Evolutionary conservation across 2,113 vertebrate species (phyloP).

Genomic region (Leptodactylus fuscus): DNA sequence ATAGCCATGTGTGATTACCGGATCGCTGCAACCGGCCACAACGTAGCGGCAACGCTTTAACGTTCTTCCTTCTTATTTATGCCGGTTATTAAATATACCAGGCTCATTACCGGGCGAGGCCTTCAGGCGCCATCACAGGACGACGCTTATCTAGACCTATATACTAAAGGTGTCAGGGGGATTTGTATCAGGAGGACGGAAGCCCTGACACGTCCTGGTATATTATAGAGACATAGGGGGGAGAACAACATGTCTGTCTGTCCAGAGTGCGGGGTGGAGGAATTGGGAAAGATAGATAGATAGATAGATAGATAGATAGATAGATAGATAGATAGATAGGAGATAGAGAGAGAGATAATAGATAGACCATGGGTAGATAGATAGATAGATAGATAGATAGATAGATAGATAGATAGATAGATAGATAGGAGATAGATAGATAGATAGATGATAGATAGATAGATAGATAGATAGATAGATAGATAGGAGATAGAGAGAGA

Average conservation of each 20-base stretch:
- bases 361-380: not conserved
- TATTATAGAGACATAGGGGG: too few species aligned
- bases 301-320: not conserved
- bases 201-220: not conserved
- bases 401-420: too few species aligned
- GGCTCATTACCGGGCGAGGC: not conserved
- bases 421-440: too few species aligned
- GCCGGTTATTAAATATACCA: conserved; percentile 16
- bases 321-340: not conserved
- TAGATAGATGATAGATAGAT: too few species aligned
- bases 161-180: not conserved
- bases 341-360: not conserved
- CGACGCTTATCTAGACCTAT: not conserved
- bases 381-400: not conserved
- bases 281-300: not conserved
- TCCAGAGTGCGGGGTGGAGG: not conserved
- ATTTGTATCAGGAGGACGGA: too few species aligned
- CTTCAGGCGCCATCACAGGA: not conserved
- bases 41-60: conserved; percentile 4
- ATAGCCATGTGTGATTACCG: conserved; percentile 58
- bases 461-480: too few species aligned
- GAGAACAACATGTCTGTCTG: too few species aligned
- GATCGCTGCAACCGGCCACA: conserved; percentile 57
- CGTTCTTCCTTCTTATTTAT: conserved; percentile 23
- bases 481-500: too few species aligned